Base-by-base conservation (phyloP, 1,140 invertebrate genomes). In the Neodiprion fabricii region DNA sequence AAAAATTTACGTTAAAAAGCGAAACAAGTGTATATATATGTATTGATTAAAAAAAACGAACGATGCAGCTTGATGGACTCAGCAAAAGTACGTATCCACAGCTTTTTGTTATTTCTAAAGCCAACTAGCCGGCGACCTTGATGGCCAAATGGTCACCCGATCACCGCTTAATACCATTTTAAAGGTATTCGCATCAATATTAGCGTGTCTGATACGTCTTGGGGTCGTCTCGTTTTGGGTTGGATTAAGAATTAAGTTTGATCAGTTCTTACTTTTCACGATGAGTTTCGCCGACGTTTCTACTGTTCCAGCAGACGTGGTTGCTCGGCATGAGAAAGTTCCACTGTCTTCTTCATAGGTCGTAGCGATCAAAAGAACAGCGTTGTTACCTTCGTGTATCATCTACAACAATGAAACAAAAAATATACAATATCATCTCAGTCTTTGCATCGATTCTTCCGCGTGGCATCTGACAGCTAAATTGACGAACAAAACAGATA, bases 181-280 rank as follows among this genome's bases (percentile, higher is more conserved):
- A 61, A 5, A 61, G 53, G 53, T 17, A 61, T 14, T 61, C 53
- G 53, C 53, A 17, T 8, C 5, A 14, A 7, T 61, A 61, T 61
- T 61, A 61, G 53, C 53, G 53, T 61, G 53, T 61, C 11, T 61
- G 53, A 61, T 9, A 61, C 53, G 53, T 61, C n/a, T 61, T 61
- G 11, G 53, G 53, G 53, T 61, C 53, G 53, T 61, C 9, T 61
- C 53, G 53, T 61, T 61, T 61, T 61, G 53, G 53, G 53, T 61
- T 61, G 53, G 53, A 61, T 61, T 61, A 61, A 61, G 53, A 61
- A 61, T 61, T 12, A 61, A 61, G 53, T 88, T 88, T 87, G 84
- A 90, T 95, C 93, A 96, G 90, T 94, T 94, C 96, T 97, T 97
- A 98, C 97, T 97, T 97, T 97, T 96, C 89, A 98, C 96, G 90